phyloP scores from a whole-genome alignment of 2,888 invertebrate genomes.

The Apamea sordens region DNA sequence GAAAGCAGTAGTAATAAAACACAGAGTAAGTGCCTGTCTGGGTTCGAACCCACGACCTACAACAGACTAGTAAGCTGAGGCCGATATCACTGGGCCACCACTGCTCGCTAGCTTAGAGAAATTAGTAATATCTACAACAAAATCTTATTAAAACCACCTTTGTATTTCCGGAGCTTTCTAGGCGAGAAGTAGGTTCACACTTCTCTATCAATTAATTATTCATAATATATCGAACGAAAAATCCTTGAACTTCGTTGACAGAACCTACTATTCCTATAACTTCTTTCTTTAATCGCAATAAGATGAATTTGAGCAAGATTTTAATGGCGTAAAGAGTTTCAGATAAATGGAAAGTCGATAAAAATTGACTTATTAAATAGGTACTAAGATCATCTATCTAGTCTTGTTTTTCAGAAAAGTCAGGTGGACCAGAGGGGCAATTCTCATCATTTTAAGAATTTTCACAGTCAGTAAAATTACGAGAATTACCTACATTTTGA shows the following conservation, averaged over 20 bases:
- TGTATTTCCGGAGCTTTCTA: background rate
- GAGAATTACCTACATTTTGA: too few relatives aligned
- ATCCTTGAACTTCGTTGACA: conserved; percentile 22
- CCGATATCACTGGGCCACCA: too few relatives aligned
- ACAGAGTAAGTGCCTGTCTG: background rate
- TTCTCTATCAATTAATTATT: conserved; percentile 28
- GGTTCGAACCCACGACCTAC: background rate
- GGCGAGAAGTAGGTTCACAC: background rate
- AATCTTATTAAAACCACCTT: background rate
- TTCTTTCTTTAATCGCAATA: background rate
- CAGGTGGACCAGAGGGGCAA: background rate
- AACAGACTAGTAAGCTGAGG: too few relatives aligned
- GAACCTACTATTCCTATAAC: background rate
- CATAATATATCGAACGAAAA: conserved; percentile 28
- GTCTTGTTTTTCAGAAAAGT: background rate
- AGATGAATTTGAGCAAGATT: background rate
- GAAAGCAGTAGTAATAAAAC: background rate
- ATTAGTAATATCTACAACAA: background rate
- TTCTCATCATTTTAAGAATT: too few relatives aligned
- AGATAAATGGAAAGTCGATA: background rate
- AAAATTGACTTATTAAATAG: background rate
- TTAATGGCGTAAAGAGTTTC: background rate
- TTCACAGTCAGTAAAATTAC: too few relatives aligned
- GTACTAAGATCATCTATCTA: background rate
- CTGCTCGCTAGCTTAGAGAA: background rate